These are phyloP conservation scores for Coleophora flavipennella DNA, from an alignment of 2,888 invertebrate species.

Conservation along the genomic window DNA sequence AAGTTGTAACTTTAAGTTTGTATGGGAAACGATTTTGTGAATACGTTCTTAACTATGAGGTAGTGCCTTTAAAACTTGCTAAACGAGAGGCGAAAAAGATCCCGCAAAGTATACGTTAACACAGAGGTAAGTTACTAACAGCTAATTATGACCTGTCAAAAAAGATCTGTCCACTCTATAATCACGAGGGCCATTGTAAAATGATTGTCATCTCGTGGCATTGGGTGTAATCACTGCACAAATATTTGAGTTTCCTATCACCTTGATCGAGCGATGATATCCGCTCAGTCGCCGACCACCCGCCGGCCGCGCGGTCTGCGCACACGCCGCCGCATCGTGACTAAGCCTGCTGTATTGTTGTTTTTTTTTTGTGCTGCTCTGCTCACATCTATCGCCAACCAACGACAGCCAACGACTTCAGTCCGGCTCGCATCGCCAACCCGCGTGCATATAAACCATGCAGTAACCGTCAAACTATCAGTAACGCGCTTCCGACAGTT, in stretches of 20 bases:
- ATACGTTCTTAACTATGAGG: no score
- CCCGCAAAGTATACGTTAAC: no score
- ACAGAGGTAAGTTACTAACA: no score
- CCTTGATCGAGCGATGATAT: constrained; percentile 23
- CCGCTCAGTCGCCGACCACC: constrained; percentile 19
- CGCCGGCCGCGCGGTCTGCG: constrained; percentile 1
- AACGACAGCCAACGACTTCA: constrained; percentile 27
- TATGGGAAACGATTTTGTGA: no score
- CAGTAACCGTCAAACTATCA: constrained; percentile 26
- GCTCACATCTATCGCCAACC: constrained; percentile 32
- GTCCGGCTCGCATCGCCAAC: constrained; percentile 34
- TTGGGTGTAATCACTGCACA: constrained; percentile 5
- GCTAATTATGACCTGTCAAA: no score
- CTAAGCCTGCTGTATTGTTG: constrained; percentile 37
- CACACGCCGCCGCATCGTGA: constrained; percentile 18
- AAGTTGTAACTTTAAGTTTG: no score
- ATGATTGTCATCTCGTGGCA: constrained; percentile 1
- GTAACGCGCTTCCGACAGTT: constrained; percentile 18
- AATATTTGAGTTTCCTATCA: constrained; percentile 9
- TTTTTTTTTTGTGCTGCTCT: constrained; percentile 36
- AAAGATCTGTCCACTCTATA: no score
- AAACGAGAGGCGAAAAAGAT: no score
- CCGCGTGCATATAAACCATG: constrained; percentile 53
- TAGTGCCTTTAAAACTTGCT: no score
- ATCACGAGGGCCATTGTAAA: no score